These are phyloP conservation scores for Ptiloglossa arizonensis DNA, from an alignment of 1,140 invertebrate species.

Conservation along the genomic window DNA sequence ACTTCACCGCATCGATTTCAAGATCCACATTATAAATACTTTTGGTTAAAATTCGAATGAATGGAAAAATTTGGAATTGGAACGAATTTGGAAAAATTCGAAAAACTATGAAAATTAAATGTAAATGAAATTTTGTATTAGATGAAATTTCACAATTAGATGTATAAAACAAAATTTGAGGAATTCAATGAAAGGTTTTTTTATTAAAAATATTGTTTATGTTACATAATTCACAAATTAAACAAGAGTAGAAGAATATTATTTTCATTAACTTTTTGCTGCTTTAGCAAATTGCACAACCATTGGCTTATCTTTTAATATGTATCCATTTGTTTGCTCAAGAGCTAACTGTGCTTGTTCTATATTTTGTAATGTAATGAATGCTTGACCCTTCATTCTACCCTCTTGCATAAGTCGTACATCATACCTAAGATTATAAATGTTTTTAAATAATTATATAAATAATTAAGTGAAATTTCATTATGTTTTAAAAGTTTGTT, in stretches of 20 bases:
- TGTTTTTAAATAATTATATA: conserved; percentile 38
- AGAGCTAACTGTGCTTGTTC: conserved; percentile 89
- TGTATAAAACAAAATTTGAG: background rate
- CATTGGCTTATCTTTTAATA: conserved; percentile 94
- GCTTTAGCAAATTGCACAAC: conserved; percentile 93
- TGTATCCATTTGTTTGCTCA: conserved; percentile 93
- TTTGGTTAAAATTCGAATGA: too few species aligned
- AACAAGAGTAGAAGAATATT: background rate
- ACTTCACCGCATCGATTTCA: conserved; percentile 1
- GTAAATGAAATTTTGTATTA: too few species aligned
- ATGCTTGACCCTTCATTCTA: conserved; percentile 97
- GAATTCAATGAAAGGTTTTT: background rate
- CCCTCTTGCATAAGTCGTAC: conserved; percentile 96
- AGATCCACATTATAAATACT: conserved; percentile 23
- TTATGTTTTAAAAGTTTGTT: conserved; percentile 10
- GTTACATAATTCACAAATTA: conserved; percentile 16
- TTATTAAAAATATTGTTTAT: conserved; percentile 30
- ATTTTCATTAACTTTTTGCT: conserved; percentile 63
- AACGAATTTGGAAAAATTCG: too few species aligned
- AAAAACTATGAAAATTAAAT: too few species aligned
- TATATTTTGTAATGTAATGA: conserved; percentile 91
- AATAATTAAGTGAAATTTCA: conserved; percentile 20
- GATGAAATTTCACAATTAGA: background rate
- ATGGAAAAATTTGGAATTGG: too few species aligned
- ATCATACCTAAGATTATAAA: conserved; percentile 84